Percentiles rank a stretch among this genome's conserved stretches.
Conservation (phyloP, 2,888 invertebrate genomes). For the Melieria picta region DNA sequence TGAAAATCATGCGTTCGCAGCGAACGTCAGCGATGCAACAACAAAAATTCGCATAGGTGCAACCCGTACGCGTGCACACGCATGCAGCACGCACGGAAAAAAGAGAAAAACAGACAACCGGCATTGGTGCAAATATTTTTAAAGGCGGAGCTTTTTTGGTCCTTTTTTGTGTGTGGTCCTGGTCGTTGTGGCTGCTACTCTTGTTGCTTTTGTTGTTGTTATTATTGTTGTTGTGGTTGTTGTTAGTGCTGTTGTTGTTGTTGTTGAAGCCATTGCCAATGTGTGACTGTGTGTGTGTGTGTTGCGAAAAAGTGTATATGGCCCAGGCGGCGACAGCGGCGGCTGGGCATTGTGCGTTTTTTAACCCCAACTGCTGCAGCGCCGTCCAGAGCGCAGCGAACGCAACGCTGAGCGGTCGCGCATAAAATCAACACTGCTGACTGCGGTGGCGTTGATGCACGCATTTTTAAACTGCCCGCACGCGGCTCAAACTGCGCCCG, state of each 20-base stretch:
- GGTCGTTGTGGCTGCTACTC: background rate
- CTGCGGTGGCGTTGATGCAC: constrained; percentile 43
- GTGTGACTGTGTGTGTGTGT: background rate
- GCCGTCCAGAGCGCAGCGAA: constrained; percentile 41
- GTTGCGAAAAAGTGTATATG: background rate
- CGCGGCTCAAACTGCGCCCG: background rate
- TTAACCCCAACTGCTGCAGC: constrained; percentile 19
- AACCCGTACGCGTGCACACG: background rate
- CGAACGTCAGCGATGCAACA: constrained; percentile 1
- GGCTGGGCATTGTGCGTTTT: background rate
- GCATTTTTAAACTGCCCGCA: constrained; percentile 28
- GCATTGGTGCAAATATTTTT: constrained; percentile 62
- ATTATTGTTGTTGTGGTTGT: constrained; percentile 28
- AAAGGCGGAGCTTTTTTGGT: constrained; percentile 64
- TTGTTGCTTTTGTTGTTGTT: constrained; percentile 14
- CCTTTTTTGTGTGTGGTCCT: constrained; percentile 51
- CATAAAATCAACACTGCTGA: constrained; percentile 11
- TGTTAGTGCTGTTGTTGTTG: constrained; percentile 23
- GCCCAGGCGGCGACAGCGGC: background rate
- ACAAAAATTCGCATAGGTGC: background rate
- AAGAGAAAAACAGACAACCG: constrained; percentile 61
- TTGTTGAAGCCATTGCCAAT: constrained; percentile 4
- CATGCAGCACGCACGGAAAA: constrained; percentile 49
- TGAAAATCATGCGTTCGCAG: constrained; percentile 34
- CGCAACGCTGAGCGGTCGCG: background rate